Percentiles rank a stretch among this genome's conserved stretches.
phyloP scores from a whole-genome alignment of 2,888 invertebrate species.

The Drosophila borealis region DNA sequence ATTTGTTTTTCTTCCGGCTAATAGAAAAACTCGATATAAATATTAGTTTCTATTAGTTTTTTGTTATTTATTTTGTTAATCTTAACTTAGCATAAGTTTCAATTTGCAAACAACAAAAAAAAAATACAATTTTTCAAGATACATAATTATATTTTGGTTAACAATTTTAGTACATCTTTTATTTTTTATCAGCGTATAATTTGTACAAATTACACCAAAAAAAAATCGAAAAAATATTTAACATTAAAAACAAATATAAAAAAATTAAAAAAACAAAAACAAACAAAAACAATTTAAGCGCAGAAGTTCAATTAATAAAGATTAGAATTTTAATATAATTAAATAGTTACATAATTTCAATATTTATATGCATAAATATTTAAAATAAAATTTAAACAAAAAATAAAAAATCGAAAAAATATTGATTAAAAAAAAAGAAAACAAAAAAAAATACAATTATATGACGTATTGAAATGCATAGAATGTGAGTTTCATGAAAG shows the following conservation, averaged over 20 bases:
- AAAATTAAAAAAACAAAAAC: constrained; percentile 21
- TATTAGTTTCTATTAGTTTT: constrained; percentile 57
- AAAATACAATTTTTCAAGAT: constrained; percentile 28
- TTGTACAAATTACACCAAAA: constrained; percentile 28
- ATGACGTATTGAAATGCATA: constrained; percentile 42
- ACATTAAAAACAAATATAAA: constrained; percentile 11
- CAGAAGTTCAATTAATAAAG: constrained; percentile 82
- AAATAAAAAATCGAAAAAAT: constrained; percentile 22
- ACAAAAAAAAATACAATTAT: constrained; percentile 29
- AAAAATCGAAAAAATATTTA: constrained; percentile 19
- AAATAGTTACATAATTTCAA: constrained; percentile 66
- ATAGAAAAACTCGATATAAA: constrained; percentile 30
- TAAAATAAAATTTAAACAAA: constrained; percentile 49
- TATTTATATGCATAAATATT: constrained; percentile 64
- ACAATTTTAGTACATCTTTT: constrained; percentile 37
- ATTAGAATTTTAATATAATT: constrained; percentile 76
- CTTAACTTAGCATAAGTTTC: constrained; percentile 58
- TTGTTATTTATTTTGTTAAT: constrained; percentile 68
- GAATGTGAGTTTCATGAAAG: constrained; percentile 52
- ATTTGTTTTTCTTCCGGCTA: constrained; percentile 31
- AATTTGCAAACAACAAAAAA: constrained; percentile 58
- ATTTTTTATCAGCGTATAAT: constrained; percentile 28
- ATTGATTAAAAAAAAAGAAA: constrained; percentile 9
- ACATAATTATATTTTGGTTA: constrained; percentile 46
- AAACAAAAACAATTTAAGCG: constrained; percentile 65